These are phyloP conservation scores for Carterocephalus palaemon DNA, from an alignment of 2,888 invertebrate species.

Conservation along the genomic window DNA sequence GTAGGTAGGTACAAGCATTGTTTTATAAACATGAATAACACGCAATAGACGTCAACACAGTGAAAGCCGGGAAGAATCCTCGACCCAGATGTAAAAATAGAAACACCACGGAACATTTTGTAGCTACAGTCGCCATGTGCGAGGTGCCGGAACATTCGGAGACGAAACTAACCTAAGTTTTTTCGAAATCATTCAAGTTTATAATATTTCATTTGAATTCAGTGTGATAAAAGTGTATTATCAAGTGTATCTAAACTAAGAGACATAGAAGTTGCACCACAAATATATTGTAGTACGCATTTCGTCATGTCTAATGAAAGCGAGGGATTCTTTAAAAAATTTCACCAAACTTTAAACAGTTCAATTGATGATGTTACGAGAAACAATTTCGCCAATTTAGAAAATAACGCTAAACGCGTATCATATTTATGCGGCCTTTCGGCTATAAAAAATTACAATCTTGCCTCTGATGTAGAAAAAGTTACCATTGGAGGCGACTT, in stretches of 20 bases:
- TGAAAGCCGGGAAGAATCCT: conserved; percentile 48
- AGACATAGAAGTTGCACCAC: conserved; percentile 27
- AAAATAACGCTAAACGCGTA: conserved; percentile 82
- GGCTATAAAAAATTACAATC: conserved; percentile 70
- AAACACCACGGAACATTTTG: conserved; percentile 44
- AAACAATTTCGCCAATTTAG: conserved; percentile 81
- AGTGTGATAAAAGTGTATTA: conserved; percentile 6
- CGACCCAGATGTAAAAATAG: conserved; percentile 70
- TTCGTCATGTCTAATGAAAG: conserved; percentile 55
- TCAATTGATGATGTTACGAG: conserved; percentile 77
- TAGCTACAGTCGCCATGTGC: conserved; percentile 41
- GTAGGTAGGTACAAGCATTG: background rate
- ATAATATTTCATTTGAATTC: background rate
- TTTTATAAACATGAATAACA: conserved; percentile 9
- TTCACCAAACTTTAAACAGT: conserved; percentile 80
- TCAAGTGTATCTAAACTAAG: conserved; percentile 26
- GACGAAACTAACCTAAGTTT: conserved; percentile 48
- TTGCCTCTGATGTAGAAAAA: conserved; percentile 60
- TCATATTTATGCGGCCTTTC: conserved; percentile 79
- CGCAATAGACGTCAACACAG: conserved; percentile 7
- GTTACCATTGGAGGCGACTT: conserved; percentile 53
- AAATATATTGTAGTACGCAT: background rate
- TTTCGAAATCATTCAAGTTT: conserved; percentile 9
- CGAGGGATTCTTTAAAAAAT: conserved; percentile 81
- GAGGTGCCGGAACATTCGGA: conserved; percentile 52